Conservation (phyloP, 2,113 vertebrate species). For the Rhizomys pruinosus region DNA sequence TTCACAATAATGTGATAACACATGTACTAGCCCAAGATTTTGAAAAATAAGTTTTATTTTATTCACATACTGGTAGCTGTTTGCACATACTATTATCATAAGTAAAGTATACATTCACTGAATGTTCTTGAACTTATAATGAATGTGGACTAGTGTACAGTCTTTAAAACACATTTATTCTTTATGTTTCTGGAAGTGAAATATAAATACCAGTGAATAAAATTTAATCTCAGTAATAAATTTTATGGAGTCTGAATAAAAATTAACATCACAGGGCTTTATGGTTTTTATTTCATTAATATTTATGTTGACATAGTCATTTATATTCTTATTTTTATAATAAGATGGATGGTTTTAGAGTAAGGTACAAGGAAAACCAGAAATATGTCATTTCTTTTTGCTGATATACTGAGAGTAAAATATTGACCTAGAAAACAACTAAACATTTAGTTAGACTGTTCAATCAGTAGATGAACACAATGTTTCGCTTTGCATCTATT, state of each 20-base stretch:
- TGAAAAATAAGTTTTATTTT: conserved; percentile 3
- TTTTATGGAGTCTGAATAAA: not conserved
- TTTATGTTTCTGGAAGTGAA: conserved; percentile 10
- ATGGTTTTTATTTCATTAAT: not conserved
- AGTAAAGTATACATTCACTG: not conserved
- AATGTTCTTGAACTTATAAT: conserved; percentile 2
- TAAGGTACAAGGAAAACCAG: not conserved
- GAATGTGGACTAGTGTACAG: not conserved
- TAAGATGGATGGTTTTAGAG: not conserved
- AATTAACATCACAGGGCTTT: not conserved
- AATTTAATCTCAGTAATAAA: conserved; percentile 14
- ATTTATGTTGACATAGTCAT: not conserved
- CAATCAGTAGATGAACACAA: not conserved
- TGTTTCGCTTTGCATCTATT: not conserved
- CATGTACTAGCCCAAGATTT: not conserved
- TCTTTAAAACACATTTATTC: conserved; percentile 27
- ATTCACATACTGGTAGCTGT: not conserved
- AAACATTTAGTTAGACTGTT: not conserved
- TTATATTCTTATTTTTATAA: not conserved
- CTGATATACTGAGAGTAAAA: not conserved
- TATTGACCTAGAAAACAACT: not conserved
- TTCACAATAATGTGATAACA: not conserved
- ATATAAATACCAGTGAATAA: not conserved
- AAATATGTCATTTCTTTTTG: not conserved
- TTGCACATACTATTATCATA: not conserved